phyloP scores from a whole-genome alignment of 2,113 vertebrate genomes.

The Mesembrinibis cayennensis region DNA sequence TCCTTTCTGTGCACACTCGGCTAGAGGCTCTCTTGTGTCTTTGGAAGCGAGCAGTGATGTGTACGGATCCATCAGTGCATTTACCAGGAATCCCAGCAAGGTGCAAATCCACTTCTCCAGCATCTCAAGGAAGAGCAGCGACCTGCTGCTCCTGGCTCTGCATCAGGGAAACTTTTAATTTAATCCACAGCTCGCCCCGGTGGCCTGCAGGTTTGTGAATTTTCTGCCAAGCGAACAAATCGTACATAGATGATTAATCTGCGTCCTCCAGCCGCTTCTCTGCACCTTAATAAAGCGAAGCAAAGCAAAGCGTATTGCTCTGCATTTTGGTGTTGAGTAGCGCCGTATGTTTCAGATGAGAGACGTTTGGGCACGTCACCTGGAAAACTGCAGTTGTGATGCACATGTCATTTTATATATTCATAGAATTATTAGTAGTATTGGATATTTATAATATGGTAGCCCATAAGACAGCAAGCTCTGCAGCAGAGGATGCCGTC shows the following conservation, averaged over 20 bases:
- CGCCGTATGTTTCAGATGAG: not conserved
- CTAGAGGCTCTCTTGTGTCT: not conserved
- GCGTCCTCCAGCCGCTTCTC: not conserved
- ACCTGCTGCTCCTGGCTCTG: not conserved
- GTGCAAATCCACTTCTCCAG: not conserved
- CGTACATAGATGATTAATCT: not conserved
- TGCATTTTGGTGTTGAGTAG: not conserved
- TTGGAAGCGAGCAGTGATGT: not conserved
- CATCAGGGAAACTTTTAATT: not conserved
- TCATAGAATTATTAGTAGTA: not conserved
- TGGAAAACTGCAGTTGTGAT: not conserved
- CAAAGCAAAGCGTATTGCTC: not conserved
- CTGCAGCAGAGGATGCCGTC: not conserved
- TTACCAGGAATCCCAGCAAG: not conserved
- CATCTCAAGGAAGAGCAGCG: not conserved
- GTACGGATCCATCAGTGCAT: not conserved
- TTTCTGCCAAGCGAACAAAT: not conserved
- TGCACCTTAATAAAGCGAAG: not conserved
- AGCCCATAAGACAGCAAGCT: rapidly evolving
- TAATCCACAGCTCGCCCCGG: not conserved
- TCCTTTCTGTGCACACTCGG: not conserved
- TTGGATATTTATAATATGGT: not conserved
- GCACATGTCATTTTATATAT: not conserved
- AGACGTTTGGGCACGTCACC: not conserved
- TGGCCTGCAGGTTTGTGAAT: not conserved